A percentile compares a stretch with the other conserved stretches of the same genome.
Conservation (phyloP, 2,797 vertebrate species). For the Arnoldichthys spilopterus region DNA sequence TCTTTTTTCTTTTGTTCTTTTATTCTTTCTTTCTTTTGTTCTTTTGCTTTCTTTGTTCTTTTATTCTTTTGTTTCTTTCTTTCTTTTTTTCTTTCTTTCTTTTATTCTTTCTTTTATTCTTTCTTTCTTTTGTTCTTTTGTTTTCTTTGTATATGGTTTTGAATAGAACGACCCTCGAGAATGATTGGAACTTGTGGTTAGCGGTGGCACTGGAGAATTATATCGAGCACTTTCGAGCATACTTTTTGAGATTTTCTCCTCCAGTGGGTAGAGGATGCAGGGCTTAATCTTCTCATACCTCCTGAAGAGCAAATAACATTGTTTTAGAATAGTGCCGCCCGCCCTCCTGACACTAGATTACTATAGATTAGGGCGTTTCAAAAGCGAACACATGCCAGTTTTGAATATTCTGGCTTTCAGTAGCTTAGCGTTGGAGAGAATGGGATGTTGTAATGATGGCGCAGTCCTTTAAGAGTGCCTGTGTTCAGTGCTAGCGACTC, state of each 20-base stretch:
- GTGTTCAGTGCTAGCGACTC: constrained; percentile 23
- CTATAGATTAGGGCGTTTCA: background rate
- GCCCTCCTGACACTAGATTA: background rate
- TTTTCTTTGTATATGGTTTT: background rate
- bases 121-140: no score
- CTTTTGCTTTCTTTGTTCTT: no score
- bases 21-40: no score
- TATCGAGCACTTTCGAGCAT: background rate
- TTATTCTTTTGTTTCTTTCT: no score
- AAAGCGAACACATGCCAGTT: background rate
- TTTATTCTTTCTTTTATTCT: no score
- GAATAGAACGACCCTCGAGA: background rate
- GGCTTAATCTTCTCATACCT: constrained; percentile 4
- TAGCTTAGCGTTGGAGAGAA: background rate
- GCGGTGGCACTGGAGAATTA: background rate
- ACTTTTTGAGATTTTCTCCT: background rate
- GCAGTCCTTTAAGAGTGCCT: background rate
- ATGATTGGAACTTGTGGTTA: background rate
- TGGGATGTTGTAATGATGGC: background rate
- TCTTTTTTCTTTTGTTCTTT: no score
- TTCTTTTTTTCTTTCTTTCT: no score
- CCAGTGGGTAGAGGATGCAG: background rate
- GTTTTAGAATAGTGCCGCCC: background rate
- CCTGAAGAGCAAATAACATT: background rate
- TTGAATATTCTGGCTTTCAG: background rate